Percentiles rank a stretch among this genome's conserved stretches.
phyloP scores from a whole-genome alignment of 1,140 invertebrate species.

The Melipona quadrifasciata region DNA sequence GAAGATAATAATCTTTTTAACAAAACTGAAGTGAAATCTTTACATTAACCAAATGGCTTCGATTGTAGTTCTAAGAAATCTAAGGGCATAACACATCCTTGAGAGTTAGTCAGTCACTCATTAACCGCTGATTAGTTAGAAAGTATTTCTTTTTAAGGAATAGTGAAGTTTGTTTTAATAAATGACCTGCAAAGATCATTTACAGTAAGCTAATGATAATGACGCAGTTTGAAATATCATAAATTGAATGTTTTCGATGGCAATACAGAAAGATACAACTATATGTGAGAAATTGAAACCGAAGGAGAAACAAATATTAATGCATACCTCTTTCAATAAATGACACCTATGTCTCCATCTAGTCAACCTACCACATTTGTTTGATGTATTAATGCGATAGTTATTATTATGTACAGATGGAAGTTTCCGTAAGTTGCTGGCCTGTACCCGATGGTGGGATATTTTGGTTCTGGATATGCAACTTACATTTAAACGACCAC shows the following conservation, averaged over 20 bases:
- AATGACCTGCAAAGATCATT: slow-evolving; percentile 62
- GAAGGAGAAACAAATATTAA: not conserved
- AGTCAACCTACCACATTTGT: slow-evolving; percentile 75
- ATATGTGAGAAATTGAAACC: not conserved
- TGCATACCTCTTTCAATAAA: slow-evolving; percentile 79
- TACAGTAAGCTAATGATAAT: slow-evolving; percentile 43
- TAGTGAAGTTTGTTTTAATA: slow-evolving; percentile 54
- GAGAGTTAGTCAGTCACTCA: slow-evolving; percentile 39
- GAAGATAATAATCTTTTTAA: slow-evolving; percentile 53
- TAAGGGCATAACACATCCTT: slow-evolving; percentile 53
- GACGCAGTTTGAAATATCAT: slow-evolving; percentile 21
- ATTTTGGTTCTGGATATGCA: slow-evolving; percentile 67
- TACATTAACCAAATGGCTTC: slow-evolving; percentile 53
- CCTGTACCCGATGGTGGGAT: slow-evolving; percentile 71
- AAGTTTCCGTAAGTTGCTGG: slow-evolving; percentile 74
- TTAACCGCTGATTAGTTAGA: slow-evolving; percentile 51
- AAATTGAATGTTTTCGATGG: slow-evolving; percentile 21
- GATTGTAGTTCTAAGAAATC: slow-evolving; percentile 50
- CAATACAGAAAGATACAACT: not conserved
- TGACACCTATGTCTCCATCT: slow-evolving; percentile 78
- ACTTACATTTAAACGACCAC: slow-evolving; percentile 74
- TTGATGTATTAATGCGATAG: slow-evolving; percentile 74
- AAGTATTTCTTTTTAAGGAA: slow-evolving; percentile 52
- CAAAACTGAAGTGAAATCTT: slow-evolving; percentile 40
- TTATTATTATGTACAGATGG: slow-evolving; percentile 74